Percentiles rank a stretch among this genome's conserved stretches.
Conservation (phyloP, 2,113 vertebrate genomes). For the Numenius arquata region DNA sequence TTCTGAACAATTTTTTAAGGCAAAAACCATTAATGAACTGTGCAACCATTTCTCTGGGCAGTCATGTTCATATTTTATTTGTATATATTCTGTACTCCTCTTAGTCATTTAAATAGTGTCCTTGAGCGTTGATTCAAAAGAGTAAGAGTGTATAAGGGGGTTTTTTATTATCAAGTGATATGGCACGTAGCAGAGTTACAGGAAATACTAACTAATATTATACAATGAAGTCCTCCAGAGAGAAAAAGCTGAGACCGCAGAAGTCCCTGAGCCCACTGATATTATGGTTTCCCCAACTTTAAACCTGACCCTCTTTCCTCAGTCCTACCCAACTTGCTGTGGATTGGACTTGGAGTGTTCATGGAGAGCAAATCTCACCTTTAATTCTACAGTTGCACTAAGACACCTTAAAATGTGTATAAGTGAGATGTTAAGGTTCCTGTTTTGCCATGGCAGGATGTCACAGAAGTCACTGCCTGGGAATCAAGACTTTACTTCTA, state of each 20-base stretch:
- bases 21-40: not conserved
- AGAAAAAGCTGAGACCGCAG: not conserved
- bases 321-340: not conserved
- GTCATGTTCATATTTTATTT: not conserved
- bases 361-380: not conserved
- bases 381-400: not conserved
- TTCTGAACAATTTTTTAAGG: not conserved
- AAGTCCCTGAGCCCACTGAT: not conserved
- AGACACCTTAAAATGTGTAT: not conserved
- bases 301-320: not conserved
- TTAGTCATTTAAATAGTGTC: not conserved
- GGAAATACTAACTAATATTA: not conserved
- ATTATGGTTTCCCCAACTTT: not conserved
- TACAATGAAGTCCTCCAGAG: not conserved
- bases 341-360: not conserved
- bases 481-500: not conserved
- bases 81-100: not conserved
- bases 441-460: not conserved
- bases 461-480: not conserved
- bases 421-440: not conserved
- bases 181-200: not conserved
- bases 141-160: fast-evolving
- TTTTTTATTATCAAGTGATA: not conserved
- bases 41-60: not conserved
- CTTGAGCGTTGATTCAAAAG: not conserved